Percentiles rank a stretch among this genome's conserved stretches.
Evolutionary conservation across 2,797 vertebrate species (phyloP).

Genomic region (Gymnothorax javanicus): DNA sequence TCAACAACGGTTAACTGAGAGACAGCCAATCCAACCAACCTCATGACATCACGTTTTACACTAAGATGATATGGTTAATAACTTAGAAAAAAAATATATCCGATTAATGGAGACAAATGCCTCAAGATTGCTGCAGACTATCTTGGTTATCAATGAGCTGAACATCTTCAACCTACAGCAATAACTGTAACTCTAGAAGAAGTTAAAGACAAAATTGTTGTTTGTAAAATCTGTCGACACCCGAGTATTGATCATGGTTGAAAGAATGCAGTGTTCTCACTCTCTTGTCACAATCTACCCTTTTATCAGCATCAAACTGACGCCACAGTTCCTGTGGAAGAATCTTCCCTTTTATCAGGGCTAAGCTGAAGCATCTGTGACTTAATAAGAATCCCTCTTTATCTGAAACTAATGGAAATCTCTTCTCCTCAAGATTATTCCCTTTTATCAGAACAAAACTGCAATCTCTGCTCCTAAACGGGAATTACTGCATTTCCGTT

Average conservation of each 20-base stretch:
- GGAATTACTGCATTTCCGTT: not conserved
- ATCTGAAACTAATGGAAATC: no score
- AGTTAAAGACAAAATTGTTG: not conserved
- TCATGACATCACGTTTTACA: no score
- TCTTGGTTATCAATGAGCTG: no score
- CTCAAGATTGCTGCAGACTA: no score
- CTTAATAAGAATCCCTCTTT: not conserved
- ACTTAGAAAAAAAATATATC: no score
- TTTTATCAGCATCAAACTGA: slow-evolving; percentile 3
- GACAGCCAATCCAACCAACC: no score
- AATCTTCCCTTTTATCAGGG: not conserved
- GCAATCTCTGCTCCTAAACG: not conserved
- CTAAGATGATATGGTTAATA: no score
- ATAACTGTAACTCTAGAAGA: no score
- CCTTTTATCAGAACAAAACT: not conserved
- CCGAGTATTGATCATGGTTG: not conserved
- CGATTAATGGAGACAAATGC: no score
- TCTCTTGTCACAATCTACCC: not conserved
- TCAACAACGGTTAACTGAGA: no score
- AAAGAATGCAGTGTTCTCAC: not conserved
- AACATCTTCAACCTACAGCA: no score
- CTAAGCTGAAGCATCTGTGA: not conserved
- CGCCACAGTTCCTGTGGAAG: not conserved
- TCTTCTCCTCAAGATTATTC: no score
- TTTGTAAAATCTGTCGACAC: not conserved